phyloP scores from a whole-genome alignment of 2,113 vertebrate genomes.

The Perca fluviatilis region DNA sequence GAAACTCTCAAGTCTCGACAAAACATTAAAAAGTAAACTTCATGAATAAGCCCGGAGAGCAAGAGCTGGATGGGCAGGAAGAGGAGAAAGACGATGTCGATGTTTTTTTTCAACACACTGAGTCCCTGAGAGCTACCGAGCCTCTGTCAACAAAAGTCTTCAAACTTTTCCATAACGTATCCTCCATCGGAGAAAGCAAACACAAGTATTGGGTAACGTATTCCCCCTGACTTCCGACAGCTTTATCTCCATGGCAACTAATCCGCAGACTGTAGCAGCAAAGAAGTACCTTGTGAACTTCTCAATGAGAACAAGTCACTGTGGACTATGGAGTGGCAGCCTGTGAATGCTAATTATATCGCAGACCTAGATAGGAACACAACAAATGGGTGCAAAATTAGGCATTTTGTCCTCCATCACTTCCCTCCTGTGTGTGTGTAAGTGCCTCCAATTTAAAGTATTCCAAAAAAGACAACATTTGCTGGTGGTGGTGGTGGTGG shows the following conservation, averaged over 20 bases:
- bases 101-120: background rate
- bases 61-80: background rate
- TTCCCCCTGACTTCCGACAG: constrained; percentile 59
- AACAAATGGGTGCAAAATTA: constrained; percentile 27
- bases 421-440: no score
- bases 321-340: constrained; percentile 51
- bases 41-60: background rate
- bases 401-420: background rate
- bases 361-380: constrained; percentile 33
- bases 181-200: constrained; percentile 34
- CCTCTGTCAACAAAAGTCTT: constrained; percentile 43
- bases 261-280: constrained; percentile 60
- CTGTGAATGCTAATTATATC: constrained; percentile 75
- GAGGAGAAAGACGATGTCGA: background rate
- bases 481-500: background rate
- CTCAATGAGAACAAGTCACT: constrained; percentile 70
- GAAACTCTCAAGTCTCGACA: background rate
- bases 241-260: constrained; percentile 80
- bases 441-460: no score
- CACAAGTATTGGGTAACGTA: constrained; percentile 41
- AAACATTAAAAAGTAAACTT: constrained; percentile 5
- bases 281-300: constrained; percentile 77
- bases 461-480: no score
- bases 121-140: constrained; percentile 20
- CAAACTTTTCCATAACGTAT: constrained; percentile 52